phyloP scores from a whole-genome alignment of 2,888 invertebrate species.

The Campaea margaritaria region DNA sequence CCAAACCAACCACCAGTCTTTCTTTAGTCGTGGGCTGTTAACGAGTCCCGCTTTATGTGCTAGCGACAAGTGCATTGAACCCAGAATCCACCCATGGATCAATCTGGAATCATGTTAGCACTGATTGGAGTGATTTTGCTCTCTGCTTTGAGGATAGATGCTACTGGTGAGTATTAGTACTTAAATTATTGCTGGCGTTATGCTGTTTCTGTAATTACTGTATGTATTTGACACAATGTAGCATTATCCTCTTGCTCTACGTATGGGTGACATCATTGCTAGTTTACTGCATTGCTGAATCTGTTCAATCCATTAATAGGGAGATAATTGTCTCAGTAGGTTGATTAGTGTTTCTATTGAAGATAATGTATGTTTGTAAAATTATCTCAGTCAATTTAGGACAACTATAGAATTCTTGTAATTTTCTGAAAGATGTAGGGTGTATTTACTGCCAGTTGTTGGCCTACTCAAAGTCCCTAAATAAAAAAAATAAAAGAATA shows the following conservation, averaged over 20 bases:
- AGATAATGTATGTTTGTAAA: too few relatives aligned
- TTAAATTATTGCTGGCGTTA: slow-evolving; percentile 2
- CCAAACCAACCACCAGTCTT: slow-evolving; percentile 42
- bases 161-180: slow-evolving; percentile 21
- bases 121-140: slow-evolving; percentile 51
- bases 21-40: slow-evolving; percentile 57
- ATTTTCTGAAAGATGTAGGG: too few relatives aligned
- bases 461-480: too few relatives aligned
- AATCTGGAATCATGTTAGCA: slow-evolving; percentile 54
- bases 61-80: slow-evolving; percentile 61
- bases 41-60: slow-evolving; percentile 55
- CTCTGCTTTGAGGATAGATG: slow-evolving; percentile 15
- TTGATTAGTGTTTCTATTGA: too few relatives aligned
- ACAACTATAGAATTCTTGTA: too few relatives aligned
- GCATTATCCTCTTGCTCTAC: neutral
- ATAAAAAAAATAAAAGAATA: too few relatives aligned
- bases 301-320: too few relatives aligned
- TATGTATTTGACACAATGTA: neutral
- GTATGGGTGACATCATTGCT: neutral
- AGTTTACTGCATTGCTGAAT: neutral
- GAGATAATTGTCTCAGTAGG: too few relatives aligned
- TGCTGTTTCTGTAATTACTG: neutral
- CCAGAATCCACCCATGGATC: slow-evolving; percentile 48
- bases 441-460: too few relatives aligned
- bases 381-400: too few relatives aligned